Base-by-base conservation (phyloP, 2,888 invertebrate genomes). In the Dascillus cervinus region DNA sequence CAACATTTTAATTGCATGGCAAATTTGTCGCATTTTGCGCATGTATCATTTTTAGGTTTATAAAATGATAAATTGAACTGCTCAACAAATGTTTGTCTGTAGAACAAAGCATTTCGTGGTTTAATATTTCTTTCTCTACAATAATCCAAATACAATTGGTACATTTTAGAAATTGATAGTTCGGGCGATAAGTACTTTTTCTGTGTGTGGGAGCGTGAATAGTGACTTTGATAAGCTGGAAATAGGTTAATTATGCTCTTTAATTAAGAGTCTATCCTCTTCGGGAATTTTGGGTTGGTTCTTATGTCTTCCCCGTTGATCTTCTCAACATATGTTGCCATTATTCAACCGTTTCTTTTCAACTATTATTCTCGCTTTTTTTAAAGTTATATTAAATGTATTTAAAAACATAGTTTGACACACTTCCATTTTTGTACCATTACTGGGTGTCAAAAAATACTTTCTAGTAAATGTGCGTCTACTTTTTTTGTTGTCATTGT, bases 11-110 rank as follows among this genome's bases (percentile, higher is more conserved):
- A 20, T 26, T 10, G 15, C 30, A 30, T 10, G 10, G 26, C 22
- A 34, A 26, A 17, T 22, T 34, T 26, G 22, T 32, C 32, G 21
- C 31, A 32, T 23, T 22, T 35, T 34, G 17, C 14, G n/a, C 29
- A 34, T 21, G 26, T 32, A 27, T 32, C 32, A 8, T 9, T 11
- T 12, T 21, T 37, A 22, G 31, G 29, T 29, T 34, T 10, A 31
- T 26, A 15, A 13, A 26, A 26, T 9, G 26, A 3, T 11, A 26
- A 3, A 15, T 26, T 26, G 10, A 26, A 26, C 15, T 26, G n/a
- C 4, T 26, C 14, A 11, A 26, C 26, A 26, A 26, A 26, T 26
- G 15, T 26, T 13, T 26, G 13, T 26, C 26, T 26, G 14, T 26
- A 26, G 15, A 26, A 3, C 13, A 15, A 12, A 14, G 13, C 26